phyloP scores from a whole-genome alignment of 2,113 vertebrate genomes.

The Dascyllus trimaculatus region DNA sequence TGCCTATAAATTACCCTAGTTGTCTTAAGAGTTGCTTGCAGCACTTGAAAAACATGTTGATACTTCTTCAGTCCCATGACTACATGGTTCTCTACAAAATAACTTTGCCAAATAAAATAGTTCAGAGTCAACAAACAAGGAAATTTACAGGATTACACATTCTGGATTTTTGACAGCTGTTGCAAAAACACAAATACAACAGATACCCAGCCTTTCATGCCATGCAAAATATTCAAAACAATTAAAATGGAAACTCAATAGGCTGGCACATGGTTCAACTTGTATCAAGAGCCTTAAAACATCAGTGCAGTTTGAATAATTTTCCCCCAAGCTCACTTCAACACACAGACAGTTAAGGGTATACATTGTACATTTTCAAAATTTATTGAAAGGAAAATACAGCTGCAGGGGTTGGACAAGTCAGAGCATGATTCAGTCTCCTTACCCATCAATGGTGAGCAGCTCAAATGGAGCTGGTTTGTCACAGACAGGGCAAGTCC shows the following conservation, averaged over 20 bases:
- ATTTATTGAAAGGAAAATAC: conserved; percentile 12
- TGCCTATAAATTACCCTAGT: no score
- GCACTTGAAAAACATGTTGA: no score
- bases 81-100: no score
- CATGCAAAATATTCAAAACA: background rate
- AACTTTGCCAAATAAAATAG: no score
- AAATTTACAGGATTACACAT: background rate
- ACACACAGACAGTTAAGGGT: background rate
- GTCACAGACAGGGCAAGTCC: conserved; percentile 98
- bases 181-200: background rate
- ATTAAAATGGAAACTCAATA: background rate
- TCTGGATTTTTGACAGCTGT: background rate
- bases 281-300: conserved; percentile 14
- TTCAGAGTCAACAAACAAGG: background rate
- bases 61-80: no score
- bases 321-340: background rate
- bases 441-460: conserved; percentile 97
- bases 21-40: no score
- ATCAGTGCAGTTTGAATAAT: conserved; percentile 5
- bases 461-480: conserved; percentile 97
- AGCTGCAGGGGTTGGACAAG: conserved; percentile 1
- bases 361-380: background rate
- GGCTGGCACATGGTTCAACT: conserved; percentile 11
- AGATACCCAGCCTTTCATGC: background rate
- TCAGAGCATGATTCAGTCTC: conserved; percentile 10